These are phyloP conservation scores for Heterotis niloticus DNA, from an alignment of 2,113 vertebrate species.

Conservation along the genomic window DNA sequence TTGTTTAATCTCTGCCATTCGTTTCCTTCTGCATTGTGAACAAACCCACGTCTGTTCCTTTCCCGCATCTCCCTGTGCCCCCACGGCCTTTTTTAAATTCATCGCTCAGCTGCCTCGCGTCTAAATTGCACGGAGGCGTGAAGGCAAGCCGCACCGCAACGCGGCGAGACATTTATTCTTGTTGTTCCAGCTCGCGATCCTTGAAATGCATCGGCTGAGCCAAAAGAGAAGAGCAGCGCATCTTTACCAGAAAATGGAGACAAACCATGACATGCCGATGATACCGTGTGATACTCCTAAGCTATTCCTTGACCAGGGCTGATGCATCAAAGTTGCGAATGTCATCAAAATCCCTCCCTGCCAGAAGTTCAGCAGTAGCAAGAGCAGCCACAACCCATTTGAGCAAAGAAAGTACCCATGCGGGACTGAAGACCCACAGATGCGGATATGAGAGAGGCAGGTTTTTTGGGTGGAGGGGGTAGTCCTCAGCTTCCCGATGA, in stretches of 20 bases:
- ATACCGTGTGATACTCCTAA: too few species aligned
- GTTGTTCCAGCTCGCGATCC: too few species aligned
- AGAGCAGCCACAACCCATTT: too few species aligned
- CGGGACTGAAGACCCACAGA: not conserved
- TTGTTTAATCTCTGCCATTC: conserved; percentile 66
- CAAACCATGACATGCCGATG: too few species aligned
- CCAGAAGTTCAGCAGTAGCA: not conserved
- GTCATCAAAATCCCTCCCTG: not conserved
- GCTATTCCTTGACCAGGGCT: not conserved
- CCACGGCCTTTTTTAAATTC: conserved; percentile 27
- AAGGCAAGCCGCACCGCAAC: too few species aligned
- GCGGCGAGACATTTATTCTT: too few species aligned
- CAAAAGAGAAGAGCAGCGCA: not conserved
- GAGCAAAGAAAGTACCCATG: not conserved
- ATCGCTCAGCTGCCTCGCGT: conserved; percentile 16
- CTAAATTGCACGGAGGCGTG: not conserved
- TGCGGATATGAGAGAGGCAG: not conserved
- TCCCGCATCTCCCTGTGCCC: conserved; percentile 15
- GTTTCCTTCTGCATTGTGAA: conserved; percentile 50
- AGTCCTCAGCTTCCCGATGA: conserved; percentile 20
- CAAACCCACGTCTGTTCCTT: conserved; percentile 24
- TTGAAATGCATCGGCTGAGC: too few species aligned
- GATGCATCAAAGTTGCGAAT: not conserved
- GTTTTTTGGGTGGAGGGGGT: not conserved
- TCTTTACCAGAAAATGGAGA: too few species aligned